These are phyloP conservation scores for Agapostemon virescens DNA, from an alignment of 2,888 invertebrate species.

Conservation along the genomic window DNA sequence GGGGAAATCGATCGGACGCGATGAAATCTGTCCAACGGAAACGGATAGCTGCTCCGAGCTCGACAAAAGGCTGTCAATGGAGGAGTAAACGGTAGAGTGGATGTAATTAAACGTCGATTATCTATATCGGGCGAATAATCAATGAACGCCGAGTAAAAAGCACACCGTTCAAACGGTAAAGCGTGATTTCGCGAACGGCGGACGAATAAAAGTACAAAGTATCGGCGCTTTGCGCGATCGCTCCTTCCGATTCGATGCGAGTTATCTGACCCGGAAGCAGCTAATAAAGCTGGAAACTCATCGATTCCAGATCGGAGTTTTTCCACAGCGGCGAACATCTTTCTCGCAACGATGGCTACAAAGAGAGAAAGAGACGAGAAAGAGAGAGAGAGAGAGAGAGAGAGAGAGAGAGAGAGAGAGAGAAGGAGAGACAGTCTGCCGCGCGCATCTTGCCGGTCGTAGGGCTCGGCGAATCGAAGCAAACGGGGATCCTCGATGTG, in stretches of 20 bases:
- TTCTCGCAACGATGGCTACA: not conserved
- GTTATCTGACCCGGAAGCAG: not conserved
- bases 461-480: not conserved
- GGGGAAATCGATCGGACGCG: not conserved
- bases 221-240: too few species aligned
- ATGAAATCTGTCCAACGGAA: not conserved
- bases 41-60: not conserved
- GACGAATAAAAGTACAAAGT: not conserved
- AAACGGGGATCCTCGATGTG: conserved; percentile 15
- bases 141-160: not conserved
- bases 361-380: too few species aligned
- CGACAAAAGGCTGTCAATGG: not conserved
- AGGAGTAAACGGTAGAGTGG: not conserved
- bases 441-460: not conserved
- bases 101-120: conserved; percentile 1
- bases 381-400: not conserved
- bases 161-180: not conserved
- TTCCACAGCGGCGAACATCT: not conserved
- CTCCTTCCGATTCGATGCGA: not conserved
- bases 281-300: conserved; percentile 5
- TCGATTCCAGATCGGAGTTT: not conserved
- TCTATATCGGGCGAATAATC: not conserved
- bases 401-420: not conserved
- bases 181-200: not conserved
- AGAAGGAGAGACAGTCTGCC: not conserved